A percentile compares a stretch with the other conserved stretches of the same genome.
phyloP scores from a whole-genome alignment of 2,888 invertebrate species.

The Byasa hedistus region DNA sequence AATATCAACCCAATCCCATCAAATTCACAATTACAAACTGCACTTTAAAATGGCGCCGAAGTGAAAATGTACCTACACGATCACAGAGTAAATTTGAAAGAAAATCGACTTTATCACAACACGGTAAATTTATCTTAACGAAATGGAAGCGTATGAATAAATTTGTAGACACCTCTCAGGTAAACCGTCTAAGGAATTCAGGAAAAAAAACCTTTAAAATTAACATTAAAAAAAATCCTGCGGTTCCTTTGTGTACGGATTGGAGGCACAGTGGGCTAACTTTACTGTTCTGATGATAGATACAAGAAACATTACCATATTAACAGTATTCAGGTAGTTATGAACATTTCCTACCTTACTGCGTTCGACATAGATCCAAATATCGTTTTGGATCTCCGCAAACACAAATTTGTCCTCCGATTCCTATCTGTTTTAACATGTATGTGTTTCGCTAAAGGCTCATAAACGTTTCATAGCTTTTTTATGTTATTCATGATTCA shows the following conservation, averaged over 20 bases:
- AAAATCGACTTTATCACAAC: slow-evolving; percentile 23
- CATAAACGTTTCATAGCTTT: slow-evolving; percentile 60
- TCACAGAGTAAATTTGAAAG: background rate
- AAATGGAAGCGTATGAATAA: background rate
- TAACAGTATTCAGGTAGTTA: too few relatives aligned
- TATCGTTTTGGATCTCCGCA: too few relatives aligned
- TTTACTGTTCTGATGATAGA: slow-evolving; percentile 56
- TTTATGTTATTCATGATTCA: slow-evolving; percentile 44
- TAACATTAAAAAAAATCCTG: slow-evolving; percentile 52
- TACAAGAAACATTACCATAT: too few relatives aligned
- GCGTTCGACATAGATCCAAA: too few relatives aligned
- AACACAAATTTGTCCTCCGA: slow-evolving; percentile 2
- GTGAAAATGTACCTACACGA: slow-evolving; percentile 3
- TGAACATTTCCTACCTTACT: too few relatives aligned
- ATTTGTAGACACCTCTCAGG: slow-evolving; percentile 50
- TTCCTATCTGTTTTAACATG: slow-evolving; percentile 47
- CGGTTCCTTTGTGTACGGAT: slow-evolving; percentile 66
- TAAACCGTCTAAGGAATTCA: slow-evolving; percentile 60
- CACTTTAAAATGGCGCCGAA: slow-evolving; percentile 25
- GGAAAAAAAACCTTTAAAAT: slow-evolving; percentile 48
- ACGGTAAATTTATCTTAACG: slow-evolving; percentile 1
- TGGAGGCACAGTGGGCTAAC: slow-evolving; percentile 67
- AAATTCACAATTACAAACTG: slow-evolving; percentile 28
- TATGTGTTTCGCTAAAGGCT: slow-evolving; percentile 58
- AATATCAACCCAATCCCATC: too few relatives aligned